Evolutionary conservation across 2,797 vertebrate species (phyloP), one percentile per base, ranked within the genome.

Genomic region (Morus bassanus): DNA sequence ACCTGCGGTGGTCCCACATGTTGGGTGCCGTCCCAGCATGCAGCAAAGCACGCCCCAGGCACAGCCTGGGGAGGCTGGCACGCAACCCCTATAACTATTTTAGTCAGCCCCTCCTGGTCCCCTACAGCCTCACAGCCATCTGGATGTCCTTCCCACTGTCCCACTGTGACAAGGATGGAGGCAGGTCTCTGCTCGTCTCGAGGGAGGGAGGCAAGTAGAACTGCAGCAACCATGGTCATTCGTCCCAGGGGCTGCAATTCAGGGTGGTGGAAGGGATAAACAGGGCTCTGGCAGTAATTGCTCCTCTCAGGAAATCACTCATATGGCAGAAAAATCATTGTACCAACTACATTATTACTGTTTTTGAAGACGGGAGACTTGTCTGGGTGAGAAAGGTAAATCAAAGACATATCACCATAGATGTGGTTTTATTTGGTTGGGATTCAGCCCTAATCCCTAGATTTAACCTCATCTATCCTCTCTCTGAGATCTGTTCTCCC

Each of bases 221-320:
- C 59, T 79, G 57, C 21, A 78, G 72, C 37, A 82, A 63, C 23
- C 5, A 0, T 17, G 11, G 18, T 35, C 23, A 39, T 63, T 54
- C 3, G 0, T 69, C 51, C 22, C 15, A 18, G n/a, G 25, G 30
- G 5, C 63, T 43, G 39, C 2, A 2, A 19, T 15, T 28, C 3
- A 10, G 11, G 15, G 25, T n/a, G 69, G 30, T 28, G 28, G 43
- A 78, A 37, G 45, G 10, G 21, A 43, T 60, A 56, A 70, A 60
- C 3, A 73, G 23, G 11, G 30, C 41, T 70, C 48, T 72, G 50
- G 23, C 30, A 85, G 56, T 28, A 60, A 7, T 18, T 25, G 15
- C 13, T 7, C 7, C 8, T 16, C 30, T 3, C 1, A 25, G 21
- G 18, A 88, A 92, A 78, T 81, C 28, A 59, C 15, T n/a, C 1